Evolutionary conservation across 2,888 invertebrate species (phyloP).

Genomic region (Lymantria dispar): DNA sequence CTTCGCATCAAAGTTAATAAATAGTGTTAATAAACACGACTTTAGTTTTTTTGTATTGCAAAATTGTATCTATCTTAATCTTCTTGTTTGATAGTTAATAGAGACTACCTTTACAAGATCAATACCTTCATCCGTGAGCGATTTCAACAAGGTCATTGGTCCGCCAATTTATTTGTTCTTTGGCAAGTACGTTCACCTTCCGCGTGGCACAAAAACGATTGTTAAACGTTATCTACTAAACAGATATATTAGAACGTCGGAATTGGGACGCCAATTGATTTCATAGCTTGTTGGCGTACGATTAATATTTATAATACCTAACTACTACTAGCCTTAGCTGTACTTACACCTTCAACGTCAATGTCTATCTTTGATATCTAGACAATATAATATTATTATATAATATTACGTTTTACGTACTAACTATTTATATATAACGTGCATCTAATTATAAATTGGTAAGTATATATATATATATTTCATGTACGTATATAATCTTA

Average conservation of each 20-base stretch:
- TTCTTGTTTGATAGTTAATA: conserved; percentile 1
- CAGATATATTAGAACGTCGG: background rate
- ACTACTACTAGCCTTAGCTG: too few species aligned
- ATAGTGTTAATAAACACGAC: conserved; percentile 17
- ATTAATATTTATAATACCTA: too few species aligned
- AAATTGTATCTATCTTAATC: conserved; percentile 15
- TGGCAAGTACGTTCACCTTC: conserved; percentile 18
- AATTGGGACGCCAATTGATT: too few species aligned
- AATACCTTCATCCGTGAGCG: conserved; percentile 7
- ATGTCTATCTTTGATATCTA: too few species aligned
- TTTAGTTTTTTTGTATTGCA: conserved; percentile 47
- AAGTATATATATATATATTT: conserved; percentile 5
- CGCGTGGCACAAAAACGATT: conserved; percentile 23
- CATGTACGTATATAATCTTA: conserved; percentile 56
- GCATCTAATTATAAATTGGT: conserved; percentile 33
- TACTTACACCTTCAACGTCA: too few species aligned
- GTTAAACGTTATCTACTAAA: background rate
- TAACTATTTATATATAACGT: conserved; percentile 28
- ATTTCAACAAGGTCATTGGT: conserved; percentile 22
- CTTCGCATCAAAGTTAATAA: background rate
- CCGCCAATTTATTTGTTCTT: conserved; percentile 12
- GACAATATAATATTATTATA: too few species aligned
- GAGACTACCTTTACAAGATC: conserved; percentile 10
- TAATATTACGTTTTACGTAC: conserved; percentile 31
- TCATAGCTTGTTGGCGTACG: too few species aligned